Base-by-base conservation (phyloP, 23 tunicate genomes). In the Trididemnum miniatum region DNA sequence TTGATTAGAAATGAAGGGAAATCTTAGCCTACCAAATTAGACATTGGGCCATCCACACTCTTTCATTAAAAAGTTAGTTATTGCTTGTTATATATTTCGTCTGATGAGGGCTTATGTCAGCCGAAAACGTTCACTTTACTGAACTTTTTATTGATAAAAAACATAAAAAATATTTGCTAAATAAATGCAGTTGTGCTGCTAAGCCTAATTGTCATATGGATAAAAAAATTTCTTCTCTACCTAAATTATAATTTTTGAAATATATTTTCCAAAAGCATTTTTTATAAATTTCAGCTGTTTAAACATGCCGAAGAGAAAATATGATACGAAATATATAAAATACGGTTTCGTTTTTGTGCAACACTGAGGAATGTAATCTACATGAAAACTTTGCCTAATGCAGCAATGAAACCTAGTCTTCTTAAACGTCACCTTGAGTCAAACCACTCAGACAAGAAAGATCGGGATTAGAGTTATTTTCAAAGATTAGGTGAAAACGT, bases 371-470 rank as follows among this genome's bases (percentile, higher is more conserved):
- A 38, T 69, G 69, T 62, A 27, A 62, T 62, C 69, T 62, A 27
- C 69, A 62, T 15, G 69, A 62, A 62, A 62, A 62, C 69, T 62
- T 23, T 62, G 69, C 23, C 27, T 62, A 62, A 62, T 62, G 18
- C 76, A 69, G 76, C 76, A 31, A 69, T 69, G 76, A 69, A 69
- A 33, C 76, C 76, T n/a, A 62, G 28, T 62, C 69, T 62, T 62
- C 69, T 62, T 27, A 62, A 62, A 27, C 69, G 69, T 23, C 69
- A 15, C 27, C 69, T 62, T 62, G 69, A 62, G 69, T 62, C 69
- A 62, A 62, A 62, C 28, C 28, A 62, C 7, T 62, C 69, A 62
- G 69, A 62, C 69, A 62, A 62, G 69, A 62, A 62, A 62, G 69
- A 62, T 62, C 69, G 69, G 23, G 69, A 62, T 62, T 15, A 62